Base-by-base conservation (phyloP, 2,113 vertebrate genomes). In the Xenopus laevis region DNA sequence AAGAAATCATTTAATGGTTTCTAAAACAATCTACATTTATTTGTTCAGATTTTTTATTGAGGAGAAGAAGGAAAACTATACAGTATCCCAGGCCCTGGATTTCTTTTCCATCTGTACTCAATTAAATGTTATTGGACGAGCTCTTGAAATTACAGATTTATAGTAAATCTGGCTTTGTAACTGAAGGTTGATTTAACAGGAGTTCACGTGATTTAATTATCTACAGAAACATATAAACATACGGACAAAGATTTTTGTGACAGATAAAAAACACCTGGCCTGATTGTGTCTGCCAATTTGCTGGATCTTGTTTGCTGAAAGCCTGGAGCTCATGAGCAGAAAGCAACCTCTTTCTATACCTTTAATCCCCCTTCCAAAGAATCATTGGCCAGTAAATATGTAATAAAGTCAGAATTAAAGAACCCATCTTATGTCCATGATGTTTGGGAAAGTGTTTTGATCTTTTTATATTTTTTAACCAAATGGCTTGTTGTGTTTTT, bases 1-100 rank as follows among this genome's bases (percentile, higher is more conserved):
- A 69, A 30, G 40, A 52, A 67, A 75, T 75, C 65, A 69, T 60
- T 75, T 75, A 75, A 58, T 44, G 21, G 57, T 75, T 75, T 75
- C 13, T 68, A 53, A 52, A 75, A 66, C 63, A 67, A 67, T 74
- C 72, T 59, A 23, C 40, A 59, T 74, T 58, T 74, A 67, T 75
- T 63, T 62, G 27, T 75, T 58, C 46, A 23, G 17, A 23, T 67
- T 74, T 52, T 67, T 50, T 20, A 40, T 68, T 73, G 58, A 65
- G 55, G 18, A 45, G 18, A 67, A 40, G 21, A 62, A 58, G 17
- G 46, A 75, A 18, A 55, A 55, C 16, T n/a, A 55, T 8, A n/a
- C n/a, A n/a, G n/a, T 53, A 55, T 17, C 33, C 33, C 33, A 65
- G 64, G 30, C 47, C 61, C 44, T 53, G 60, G 57, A 68, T 55